These are phyloP conservation scores for Lutjanus campechanus DNA, from an alignment of 2,797 vertebrate species.

Conservation along the genomic window DNA sequence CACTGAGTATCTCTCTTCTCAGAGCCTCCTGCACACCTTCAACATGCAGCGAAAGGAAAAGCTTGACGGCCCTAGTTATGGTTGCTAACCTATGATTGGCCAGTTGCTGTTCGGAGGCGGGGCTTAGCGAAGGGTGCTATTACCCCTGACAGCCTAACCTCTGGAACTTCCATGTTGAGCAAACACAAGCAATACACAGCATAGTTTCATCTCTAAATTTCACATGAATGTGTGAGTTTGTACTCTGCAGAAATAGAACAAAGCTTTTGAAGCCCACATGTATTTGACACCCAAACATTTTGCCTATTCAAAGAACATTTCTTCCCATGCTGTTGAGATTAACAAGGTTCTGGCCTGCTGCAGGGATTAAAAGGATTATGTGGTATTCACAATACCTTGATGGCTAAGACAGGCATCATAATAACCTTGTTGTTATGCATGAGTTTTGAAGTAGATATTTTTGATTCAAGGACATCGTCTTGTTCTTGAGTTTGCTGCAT, in stretches of 20 bases:
- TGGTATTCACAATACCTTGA: constrained; percentile 47
- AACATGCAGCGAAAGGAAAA: no score
- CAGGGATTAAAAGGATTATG: constrained; percentile 56
- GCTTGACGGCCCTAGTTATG: no score
- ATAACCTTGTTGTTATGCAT: constrained; percentile 65
- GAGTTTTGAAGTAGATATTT: constrained; percentile 56
- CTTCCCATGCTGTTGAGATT: constrained; percentile 26
- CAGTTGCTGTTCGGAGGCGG: no score
- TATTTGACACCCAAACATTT: constrained; percentile 26
- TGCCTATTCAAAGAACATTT: constrained; percentile 23
- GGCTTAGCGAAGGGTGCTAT: no score
- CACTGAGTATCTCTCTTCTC: no score
- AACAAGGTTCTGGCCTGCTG: constrained; percentile 40
- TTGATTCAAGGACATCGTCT: constrained; percentile 45
- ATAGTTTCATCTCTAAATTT: not conserved
- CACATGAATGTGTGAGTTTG: not conserved
- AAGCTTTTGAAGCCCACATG: constrained; percentile 27
- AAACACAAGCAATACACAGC: not conserved
- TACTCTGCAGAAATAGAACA: not conserved
- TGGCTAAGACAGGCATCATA: constrained; percentile 51
- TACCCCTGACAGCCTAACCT: not conserved
- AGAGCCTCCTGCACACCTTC: no score
- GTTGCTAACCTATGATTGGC: no score
- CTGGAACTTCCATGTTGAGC: not conserved
- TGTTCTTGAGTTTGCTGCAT: constrained; percentile 35